Conservation (phyloP, 2,113 vertebrate species). For the Felis chaus region DNA sequence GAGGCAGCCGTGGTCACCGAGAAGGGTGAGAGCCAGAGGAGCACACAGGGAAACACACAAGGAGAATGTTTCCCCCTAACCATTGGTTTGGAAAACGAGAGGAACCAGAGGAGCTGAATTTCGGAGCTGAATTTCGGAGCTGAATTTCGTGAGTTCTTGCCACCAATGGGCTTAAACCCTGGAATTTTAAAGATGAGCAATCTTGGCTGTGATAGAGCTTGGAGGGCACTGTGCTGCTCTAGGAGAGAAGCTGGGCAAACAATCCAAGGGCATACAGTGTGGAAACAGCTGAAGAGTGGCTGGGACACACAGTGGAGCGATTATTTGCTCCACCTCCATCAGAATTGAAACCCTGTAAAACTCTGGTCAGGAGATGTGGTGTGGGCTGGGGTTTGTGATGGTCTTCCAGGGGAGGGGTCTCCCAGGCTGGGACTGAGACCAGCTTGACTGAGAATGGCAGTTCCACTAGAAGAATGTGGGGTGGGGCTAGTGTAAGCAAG, state of each 20-base stretch:
- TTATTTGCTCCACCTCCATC: background rate
- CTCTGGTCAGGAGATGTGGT: too few relatives aligned
- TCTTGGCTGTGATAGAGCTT: background rate
- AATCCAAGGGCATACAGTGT: background rate
- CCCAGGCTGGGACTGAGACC: too few relatives aligned
- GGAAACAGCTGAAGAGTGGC: background rate
- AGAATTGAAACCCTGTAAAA: too few relatives aligned
- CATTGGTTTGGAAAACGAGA: background rate
- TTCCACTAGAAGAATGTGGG: too few relatives aligned
- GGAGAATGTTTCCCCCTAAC: background rate
- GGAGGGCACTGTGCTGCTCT: background rate
- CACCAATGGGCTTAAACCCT: background rate
- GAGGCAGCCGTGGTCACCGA: background rate
- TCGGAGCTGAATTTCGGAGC: background rate
- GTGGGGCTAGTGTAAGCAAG: too few relatives aligned
- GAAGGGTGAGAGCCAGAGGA: background rate
- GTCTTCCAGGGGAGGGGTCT: too few relatives aligned
- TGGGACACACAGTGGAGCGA: background rate
- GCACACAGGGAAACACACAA: background rate
- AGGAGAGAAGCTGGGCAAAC: background rate
- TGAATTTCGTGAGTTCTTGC: background rate
- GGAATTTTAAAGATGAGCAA: background rate
- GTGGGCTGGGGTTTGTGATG: too few relatives aligned
- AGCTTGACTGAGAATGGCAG: too few relatives aligned
- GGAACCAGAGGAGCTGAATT: background rate